These are phyloP conservation scores for Sarcophilus harrisii DNA, from an alignment of 2,797 vertebrate genomes.

Conservation along the genomic window DNA sequence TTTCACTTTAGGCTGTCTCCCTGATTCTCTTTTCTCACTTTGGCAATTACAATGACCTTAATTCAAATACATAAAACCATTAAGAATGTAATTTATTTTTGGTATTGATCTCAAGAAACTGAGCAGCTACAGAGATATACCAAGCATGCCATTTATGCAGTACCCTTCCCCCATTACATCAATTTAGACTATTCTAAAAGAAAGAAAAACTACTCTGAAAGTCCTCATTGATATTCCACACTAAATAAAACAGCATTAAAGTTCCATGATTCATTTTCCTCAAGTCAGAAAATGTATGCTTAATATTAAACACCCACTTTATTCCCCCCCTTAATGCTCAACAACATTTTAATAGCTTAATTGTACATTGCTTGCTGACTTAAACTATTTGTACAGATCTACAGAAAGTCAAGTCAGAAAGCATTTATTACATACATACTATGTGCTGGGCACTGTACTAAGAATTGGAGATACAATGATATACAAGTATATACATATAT, in stretches of 20 bases:
- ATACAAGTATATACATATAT: neutral
- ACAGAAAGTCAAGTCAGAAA: neutral
- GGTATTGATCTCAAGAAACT: neutral
- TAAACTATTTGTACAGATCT: neutral
- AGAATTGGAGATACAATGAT: neutral
- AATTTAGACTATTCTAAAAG: conserved; percentile 13
- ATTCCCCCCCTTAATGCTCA: neutral
- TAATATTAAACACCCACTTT: neutral
- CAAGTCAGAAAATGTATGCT: neutral
- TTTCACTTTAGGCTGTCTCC: neutral
- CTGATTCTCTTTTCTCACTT: conserved; percentile 5
- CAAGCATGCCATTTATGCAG: neutral
- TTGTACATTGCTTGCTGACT: neutral
- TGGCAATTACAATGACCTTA: neutral
- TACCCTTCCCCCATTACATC: neutral
- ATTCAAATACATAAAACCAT: conserved; percentile 35
- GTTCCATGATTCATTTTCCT: neutral
- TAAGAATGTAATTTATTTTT: conserved; percentile 16
- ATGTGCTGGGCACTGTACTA: neutral
- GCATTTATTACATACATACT: neutral
- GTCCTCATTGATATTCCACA: neutral
- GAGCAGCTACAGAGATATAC: neutral
- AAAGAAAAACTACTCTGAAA: neutral
- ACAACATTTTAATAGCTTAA: neutral
- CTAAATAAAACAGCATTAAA: neutral